Evolutionary conservation across 2,113 vertebrate species (phyloP), one percentile per base, ranked within the genome.

Genomic region (Ranitomeya variabilis): DNA sequence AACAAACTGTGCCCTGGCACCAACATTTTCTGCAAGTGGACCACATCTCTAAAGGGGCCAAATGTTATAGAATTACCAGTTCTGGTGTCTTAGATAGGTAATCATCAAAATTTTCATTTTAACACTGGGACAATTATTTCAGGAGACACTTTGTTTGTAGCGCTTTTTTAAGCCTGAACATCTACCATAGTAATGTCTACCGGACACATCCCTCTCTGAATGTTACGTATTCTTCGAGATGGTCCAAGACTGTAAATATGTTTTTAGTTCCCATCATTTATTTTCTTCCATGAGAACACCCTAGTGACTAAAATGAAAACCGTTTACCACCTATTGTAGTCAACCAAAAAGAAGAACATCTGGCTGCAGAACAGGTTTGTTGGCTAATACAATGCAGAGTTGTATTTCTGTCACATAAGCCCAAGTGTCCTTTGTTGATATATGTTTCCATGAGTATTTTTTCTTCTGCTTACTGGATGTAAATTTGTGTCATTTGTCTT

Each of bases 401-500:
- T 62, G 69, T 66, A 21, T 54, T 83, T 21, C 54, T 52, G 87
- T 54, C 86, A 88, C 69, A 82, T 83, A 62, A 62, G 57, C 55
- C 78, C 15, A 31, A 66, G 13, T 31, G 54, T 23, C 7, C 12
- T 13, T 74, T 88, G 67, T 73, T 76, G 19, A 64, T 83, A 51
- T 37, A 66, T 66, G 60, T 52, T 82, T 73, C 54, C 66, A 83
- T 62, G 12, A 71, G 14, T 83, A 51, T 77, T 76, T 31, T 31
- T 62, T 66, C 45, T 19, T 77, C 37, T 64, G 21, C 73, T 66
- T 52, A 52, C 21, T 55, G 26, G 55, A 83, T 88, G 80, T 45
- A 83, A 59, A 83, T 81, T 26, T 80, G 1, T 62, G 67, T 14
- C 9, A 76, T 88, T 88, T 88, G 57, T 88, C 80, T 83, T 76